A percentile compares a stretch with the other conserved stretches of the same genome.
Evolutionary conservation across 1,140 invertebrate species (phyloP).

Genomic region (Bombus haemorrhoidalis): DNA sequence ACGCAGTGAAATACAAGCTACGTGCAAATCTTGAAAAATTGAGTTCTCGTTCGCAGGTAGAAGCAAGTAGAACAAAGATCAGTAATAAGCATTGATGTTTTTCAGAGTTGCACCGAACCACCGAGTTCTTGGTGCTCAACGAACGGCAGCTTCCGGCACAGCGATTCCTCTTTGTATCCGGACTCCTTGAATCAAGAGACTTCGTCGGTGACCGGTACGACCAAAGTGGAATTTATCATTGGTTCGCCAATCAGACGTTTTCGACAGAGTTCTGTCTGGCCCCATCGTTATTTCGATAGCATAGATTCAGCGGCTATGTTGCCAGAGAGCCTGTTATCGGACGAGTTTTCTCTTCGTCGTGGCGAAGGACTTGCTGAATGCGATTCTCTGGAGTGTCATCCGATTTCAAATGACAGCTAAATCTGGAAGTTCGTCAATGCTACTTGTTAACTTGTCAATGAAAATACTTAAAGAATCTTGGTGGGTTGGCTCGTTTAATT

Average conservation of each 20-base stretch:
- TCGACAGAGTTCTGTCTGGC: conserved; percentile 70
- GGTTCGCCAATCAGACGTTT: conserved; percentile 78
- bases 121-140: conserved; percentile 81
- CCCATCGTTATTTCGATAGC: conserved; percentile 82
- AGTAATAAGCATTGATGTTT: conserved; percentile 13
- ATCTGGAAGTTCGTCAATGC: not conserved
- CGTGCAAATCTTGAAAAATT: not conserved
- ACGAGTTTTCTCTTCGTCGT: conserved; percentile 77
- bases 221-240: conserved; percentile 79
- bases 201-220: conserved; percentile 74
- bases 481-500: not conserved
- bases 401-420: conserved; percentile 74
- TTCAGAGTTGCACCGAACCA: conserved; percentile 78
- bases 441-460: too few species aligned
- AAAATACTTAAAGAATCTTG: conserved; percentile 17
- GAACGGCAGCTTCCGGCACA: conserved; percentile 71
- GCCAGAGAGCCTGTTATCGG: conserved; percentile 74
- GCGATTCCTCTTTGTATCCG: conserved; percentile 78
- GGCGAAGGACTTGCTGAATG: conserved; percentile 84
- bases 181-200: conserved; percentile 79
- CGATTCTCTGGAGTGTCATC: conserved; percentile 82
- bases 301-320: conserved; percentile 80
- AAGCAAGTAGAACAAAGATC: not conserved
- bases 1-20: conserved; percentile 12
- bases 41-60: not conserved